These are phyloP conservation scores for Falco biarmicus DNA, from an alignment of 2,797 vertebrate species.

Conservation along the genomic window DNA sequence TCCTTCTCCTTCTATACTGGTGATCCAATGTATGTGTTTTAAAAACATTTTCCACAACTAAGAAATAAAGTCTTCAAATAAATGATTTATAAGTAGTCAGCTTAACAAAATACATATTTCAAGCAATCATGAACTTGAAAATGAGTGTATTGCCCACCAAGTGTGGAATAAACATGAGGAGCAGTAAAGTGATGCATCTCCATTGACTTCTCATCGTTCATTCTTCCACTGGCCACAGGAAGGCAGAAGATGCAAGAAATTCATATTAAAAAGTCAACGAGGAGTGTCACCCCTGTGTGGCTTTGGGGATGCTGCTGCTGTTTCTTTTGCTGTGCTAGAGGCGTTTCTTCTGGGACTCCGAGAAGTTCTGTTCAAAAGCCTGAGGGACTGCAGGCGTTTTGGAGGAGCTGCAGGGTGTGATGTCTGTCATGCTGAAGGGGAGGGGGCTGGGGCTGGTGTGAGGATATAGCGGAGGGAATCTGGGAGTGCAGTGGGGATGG, in stretches of 20 bases:
- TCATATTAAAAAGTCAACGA: fast-evolving
- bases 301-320: fast-evolving
- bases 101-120: neutral
- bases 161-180: neutral
- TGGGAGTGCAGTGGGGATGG: neutral
- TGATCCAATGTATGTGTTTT: neutral
- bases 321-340: neutral
- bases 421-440: neutral
- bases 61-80: neutral
- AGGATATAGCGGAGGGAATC: neutral
- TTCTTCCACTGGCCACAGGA: neutral
- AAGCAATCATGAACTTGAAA: neutral
- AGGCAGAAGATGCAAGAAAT: neutral
- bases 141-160: neutral
- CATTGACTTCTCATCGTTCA: fast-evolving
- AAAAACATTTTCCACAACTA: neutral
- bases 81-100: neutral
- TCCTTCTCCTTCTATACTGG: neutral
- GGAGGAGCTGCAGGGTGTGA: neutral
- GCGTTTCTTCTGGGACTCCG: fast-evolving
- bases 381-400: fast-evolving
- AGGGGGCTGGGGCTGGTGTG: neutral
- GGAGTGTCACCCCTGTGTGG: fast-evolving
- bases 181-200: fast-evolving
- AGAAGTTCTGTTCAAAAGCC: neutral